Evolutionary conservation across 2,797 vertebrate species (phyloP).

Genomic region (Poecilia wingei): DNA sequence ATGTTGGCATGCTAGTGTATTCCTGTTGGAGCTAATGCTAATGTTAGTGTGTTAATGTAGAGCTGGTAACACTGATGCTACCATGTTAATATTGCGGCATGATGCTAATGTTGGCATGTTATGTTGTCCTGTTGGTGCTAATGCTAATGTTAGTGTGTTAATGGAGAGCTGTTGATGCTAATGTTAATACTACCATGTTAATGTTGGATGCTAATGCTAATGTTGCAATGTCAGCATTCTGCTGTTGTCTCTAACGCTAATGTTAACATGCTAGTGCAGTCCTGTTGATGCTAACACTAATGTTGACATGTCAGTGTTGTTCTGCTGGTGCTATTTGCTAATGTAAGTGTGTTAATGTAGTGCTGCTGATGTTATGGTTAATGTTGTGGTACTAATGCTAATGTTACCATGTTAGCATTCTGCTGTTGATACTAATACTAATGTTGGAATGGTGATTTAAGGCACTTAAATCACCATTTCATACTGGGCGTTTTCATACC

Average conservation of each 20-base stretch:
- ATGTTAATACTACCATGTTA: background rate
- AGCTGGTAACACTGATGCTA: background rate
- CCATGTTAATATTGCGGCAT: background rate
- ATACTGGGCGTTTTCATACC: too few relatives aligned
- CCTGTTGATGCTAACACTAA: background rate
- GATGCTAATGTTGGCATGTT: background rate
- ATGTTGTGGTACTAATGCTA: background rate
- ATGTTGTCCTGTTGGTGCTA: background rate
- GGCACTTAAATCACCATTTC: too few relatives aligned
- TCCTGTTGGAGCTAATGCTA: background rate
- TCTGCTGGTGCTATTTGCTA: background rate
- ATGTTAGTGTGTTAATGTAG: background rate
- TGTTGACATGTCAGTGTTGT: background rate
- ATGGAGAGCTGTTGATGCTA: too few relatives aligned
- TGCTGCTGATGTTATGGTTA: background rate
- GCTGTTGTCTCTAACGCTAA: background rate
- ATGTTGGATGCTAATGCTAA: background rate
- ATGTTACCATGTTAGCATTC: background rate
- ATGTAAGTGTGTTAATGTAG: background rate
- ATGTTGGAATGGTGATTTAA: background rate
- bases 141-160: background rate
- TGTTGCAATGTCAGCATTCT: background rate
- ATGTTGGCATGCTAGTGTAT: background rate
- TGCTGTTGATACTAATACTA: background rate
- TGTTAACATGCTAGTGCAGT: background rate